Evolutionary conservation across 2,113 vertebrate species (phyloP).

Genomic region (Stercorarius parasiticus): DNA sequence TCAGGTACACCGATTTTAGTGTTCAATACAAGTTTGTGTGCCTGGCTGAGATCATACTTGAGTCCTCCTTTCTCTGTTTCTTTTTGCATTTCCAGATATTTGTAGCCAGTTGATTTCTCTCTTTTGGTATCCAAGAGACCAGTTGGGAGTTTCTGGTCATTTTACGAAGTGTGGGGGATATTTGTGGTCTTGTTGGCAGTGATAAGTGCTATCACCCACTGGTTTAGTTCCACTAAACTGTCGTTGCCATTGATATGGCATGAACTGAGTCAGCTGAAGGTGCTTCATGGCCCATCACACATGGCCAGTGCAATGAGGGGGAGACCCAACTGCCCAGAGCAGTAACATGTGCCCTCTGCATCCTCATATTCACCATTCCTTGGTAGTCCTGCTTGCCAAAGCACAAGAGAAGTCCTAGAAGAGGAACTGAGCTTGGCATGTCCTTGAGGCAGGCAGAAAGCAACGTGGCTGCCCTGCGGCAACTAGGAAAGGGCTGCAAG

Average conservation of each 20-base stretch:
- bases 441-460: neutral
- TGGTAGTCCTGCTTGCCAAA: neutral
- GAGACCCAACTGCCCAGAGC: neutral
- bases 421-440: neutral
- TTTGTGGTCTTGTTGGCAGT: neutral
- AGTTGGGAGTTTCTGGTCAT: neutral
- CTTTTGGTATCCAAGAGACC: neutral
- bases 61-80: neutral
- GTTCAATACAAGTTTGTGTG: neutral
- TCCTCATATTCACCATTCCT: neutral
- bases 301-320: neutral
- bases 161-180: neutral
- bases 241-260: neutral
- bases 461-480: fast-evolving
- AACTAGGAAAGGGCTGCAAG: neutral
- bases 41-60: neutral
- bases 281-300: neutral
- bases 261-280: neutral
- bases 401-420: neutral
- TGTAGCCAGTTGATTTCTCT: neutral
- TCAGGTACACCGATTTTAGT: neutral
- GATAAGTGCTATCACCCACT: neutral
- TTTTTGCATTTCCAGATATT: neutral
- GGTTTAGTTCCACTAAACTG: neutral
- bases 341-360: neutral